Evolutionary conservation across 2,113 vertebrate species (phyloP).

Genomic region (Zeus faber): DNA sequence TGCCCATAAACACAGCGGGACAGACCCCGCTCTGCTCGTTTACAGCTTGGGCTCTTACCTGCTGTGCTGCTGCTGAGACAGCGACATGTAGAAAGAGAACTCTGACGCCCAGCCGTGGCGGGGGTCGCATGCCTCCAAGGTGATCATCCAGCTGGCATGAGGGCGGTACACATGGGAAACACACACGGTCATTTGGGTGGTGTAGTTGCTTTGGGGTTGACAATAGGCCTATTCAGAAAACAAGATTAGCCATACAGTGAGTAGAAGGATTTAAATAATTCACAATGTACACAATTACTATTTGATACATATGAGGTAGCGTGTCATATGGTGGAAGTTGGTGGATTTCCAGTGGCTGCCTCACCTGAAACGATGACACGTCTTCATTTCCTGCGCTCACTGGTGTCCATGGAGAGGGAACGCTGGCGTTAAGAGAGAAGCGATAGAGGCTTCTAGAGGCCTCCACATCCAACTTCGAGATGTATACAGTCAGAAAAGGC

Average conservation of each 20-base stretch:
- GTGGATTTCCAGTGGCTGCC: no score
- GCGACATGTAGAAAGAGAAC: constrained; percentile 92
- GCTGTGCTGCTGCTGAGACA: constrained; percentile 81
- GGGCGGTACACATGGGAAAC: constrained; percentile 89
- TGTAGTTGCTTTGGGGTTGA: constrained; percentile 92
- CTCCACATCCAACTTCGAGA: constrained; percentile 83
- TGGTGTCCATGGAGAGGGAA: constrained; percentile 83
- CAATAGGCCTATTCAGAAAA: constrained; percentile 83
- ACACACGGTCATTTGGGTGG: constrained; percentile 93
- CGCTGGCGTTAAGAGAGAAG: constrained; percentile 86
- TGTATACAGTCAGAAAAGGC: constrained; percentile 82
- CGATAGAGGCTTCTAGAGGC: constrained; percentile 82
- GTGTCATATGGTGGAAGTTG: no score
- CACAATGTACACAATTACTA: no score
- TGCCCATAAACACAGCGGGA: constrained; percentile 10
- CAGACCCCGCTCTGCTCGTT: neutral
- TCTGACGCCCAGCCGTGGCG: constrained; percentile 88
- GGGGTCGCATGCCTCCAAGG: constrained; percentile 82
- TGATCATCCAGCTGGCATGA: constrained; percentile 94
- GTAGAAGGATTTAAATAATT: constrained; percentile 3
- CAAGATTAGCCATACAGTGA: constrained; percentile 33
- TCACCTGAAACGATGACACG: constrained; percentile 92
- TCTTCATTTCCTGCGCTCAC: constrained; percentile 80
- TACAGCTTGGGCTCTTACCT: constrained; percentile 69
- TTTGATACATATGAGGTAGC: no score